Evolutionary conservation across 2,888 invertebrate genomes (phyloP), one percentile per base, ranked within the genome.

Genomic region (Meiosimyza platycephala): DNA sequence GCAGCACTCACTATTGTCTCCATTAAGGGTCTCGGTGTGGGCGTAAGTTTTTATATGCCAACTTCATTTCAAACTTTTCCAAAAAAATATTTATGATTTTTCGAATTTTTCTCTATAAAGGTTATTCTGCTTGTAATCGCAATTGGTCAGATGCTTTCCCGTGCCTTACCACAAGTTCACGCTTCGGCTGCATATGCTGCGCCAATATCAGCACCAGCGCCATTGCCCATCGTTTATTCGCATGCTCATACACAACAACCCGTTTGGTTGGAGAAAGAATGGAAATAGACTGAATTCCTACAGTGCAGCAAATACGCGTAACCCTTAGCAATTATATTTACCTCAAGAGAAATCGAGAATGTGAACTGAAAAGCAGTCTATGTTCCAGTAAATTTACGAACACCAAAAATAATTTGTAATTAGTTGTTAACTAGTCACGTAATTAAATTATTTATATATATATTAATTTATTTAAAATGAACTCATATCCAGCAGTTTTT

Each of bases 21-120:
- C 7, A 91, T 93, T 65, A 93, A 93, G 87, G 93, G 93, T 76
- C 88, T 93, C 75, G 92, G 91, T 50, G 91, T 94, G 60, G 93
- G 94, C 13, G 92, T 93, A 33, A 83, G 79, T 79, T 50, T 18
- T 13, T 28, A 18, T 55, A 28, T 51, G 1, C 33, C 13, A n/a
- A 5, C 47, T n/a, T 1, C 3, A 18, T 12, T n/a, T 51, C 5
- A 9, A 48, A 33, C 3, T 51, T 50, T 7, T 47, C 9, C 12
- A 48, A 18, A 22, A 16, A 13, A 51, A 15, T 18, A 11, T 11
- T 9, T 28, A 18, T 12, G 54, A 60, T 50, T 16, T 63, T 22
- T 28, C 4, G 28, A 28, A 28, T 33, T 59, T 57, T 15, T 50
- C 18, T 16, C 60, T 71, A 28, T 71, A 15, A 57, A 83, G 83